A percentile compares a stretch with the other conserved stretches of the same genome.
phyloP scores from a whole-genome alignment of 2,113 vertebrate species.

The Oreotrochilus melanogaster region DNA sequence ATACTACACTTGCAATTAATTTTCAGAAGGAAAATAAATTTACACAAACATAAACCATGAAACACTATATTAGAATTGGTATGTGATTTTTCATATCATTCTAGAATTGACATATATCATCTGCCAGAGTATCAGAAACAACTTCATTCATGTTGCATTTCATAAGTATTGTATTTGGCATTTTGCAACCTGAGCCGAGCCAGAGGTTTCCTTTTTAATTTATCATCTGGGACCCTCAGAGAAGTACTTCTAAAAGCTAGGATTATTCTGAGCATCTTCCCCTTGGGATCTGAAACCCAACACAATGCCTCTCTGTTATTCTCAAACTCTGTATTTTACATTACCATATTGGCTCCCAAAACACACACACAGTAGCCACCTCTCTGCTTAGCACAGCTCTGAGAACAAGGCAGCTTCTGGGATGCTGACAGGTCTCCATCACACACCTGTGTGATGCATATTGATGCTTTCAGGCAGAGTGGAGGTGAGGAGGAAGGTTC shows the following conservation, averaged over 20 bases:
- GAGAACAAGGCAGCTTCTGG: neutral
- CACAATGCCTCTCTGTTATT: neutral
- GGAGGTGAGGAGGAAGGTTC: neutral
- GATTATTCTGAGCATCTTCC: neutral
- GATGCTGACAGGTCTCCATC: neutral
- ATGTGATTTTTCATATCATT: neutral
- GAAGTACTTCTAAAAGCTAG: neutral
- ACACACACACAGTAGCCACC: neutral
- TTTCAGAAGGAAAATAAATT: neutral
- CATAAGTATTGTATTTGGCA: neutral
- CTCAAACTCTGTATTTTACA: neutral
- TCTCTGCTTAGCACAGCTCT: neutral
- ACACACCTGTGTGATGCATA: accelerated
- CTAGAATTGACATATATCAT: neutral
- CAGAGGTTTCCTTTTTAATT: neutral
- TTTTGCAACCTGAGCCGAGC: neutral
- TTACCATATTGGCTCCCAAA: neutral
- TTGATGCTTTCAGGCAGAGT: accelerated
- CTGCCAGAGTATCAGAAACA: neutral
- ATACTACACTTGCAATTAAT: neutral
- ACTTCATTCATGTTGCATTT: neutral
- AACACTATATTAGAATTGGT: neutral
- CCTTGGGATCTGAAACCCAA: neutral
- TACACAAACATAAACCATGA: neutral
- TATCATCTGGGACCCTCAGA: neutral